phyloP scores from a whole-genome alignment of 2,888 invertebrate species.

The Drosophila affinis region DNA sequence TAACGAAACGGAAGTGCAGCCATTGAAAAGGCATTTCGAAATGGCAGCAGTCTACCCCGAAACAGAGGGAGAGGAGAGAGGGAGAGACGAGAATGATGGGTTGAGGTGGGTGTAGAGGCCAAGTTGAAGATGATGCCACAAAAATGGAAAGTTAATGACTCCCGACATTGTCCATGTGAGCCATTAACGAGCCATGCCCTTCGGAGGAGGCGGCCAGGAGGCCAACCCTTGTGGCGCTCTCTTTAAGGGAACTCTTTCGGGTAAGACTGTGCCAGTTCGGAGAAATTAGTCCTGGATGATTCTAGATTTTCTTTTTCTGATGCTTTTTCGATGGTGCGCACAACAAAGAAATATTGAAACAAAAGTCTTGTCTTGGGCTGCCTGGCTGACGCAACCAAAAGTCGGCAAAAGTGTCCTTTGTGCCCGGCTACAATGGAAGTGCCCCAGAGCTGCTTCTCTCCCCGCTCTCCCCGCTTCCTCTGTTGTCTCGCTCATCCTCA shows the following conservation, averaged over 20 bases:
- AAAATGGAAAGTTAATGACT: slow-evolving; percentile 54
- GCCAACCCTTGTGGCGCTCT: not conserved
- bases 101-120: not conserved
- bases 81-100: not conserved
- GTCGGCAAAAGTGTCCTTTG: slow-evolving; percentile 45
- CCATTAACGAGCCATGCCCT: slow-evolving; percentile 11
- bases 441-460: slow-evolving; percentile 30
- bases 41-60: slow-evolving; percentile 60
- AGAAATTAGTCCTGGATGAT: not conserved
- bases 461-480: slow-evolving; percentile 10
- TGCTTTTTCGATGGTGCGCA: slow-evolving; percentile 5
- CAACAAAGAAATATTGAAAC: slow-evolving; percentile 37
- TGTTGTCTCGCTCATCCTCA: slow-evolving; percentile 8
- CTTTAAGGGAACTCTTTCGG: not conserved
- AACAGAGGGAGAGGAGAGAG: no score
- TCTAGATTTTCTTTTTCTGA: not conserved
- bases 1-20: slow-evolving; percentile 62
- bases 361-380: slow-evolving; percentile 51
- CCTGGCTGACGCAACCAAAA: slow-evolving; percentile 43
- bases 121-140: slow-evolving; percentile 42
- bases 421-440: slow-evolving; percentile 48
- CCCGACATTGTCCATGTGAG: slow-evolving; percentile 12
- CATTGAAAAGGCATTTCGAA: slow-evolving; percentile 75
- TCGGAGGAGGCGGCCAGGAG: not conserved
- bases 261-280: not conserved